Percentiles rank a stretch among this genome's conserved stretches.
Evolutionary conservation across 2,888 invertebrate genomes (phyloP).

Genomic region (Scaeva pyrastri): DNA sequence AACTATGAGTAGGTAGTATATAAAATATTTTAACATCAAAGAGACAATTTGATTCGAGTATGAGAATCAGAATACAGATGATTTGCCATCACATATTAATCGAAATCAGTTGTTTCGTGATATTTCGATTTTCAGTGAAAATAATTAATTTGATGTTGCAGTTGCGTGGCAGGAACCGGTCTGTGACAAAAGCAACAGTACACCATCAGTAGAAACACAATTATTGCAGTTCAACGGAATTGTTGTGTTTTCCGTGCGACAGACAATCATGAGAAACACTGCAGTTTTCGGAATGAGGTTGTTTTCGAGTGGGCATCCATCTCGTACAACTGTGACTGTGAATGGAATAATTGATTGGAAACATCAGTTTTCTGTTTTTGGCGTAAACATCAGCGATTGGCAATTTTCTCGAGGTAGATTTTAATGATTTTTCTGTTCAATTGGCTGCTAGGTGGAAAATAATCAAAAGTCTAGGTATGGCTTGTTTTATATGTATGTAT

Average conservation of each 20-base stretch:
- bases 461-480: conserved; percentile 5
- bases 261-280: conserved; percentile 38
- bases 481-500: background rate
- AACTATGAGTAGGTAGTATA: too few species aligned
- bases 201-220: conserved; percentile 19
- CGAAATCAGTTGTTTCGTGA: background rate
- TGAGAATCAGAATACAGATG: background rate
- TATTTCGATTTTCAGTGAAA: conserved; percentile 51
- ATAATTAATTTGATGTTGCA: conserved; percentile 52
- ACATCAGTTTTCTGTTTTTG: conserved; percentile 64
- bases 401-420: conserved; percentile 63
- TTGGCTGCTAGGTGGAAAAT: background rate
- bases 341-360: conserved; percentile 69
- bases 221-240: conserved; percentile 61
- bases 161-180: background rate
- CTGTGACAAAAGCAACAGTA: conserved; percentile 42
- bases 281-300: background rate
- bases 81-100: conserved; percentile 17
- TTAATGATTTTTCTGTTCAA: conserved; percentile 59
- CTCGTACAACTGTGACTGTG: conserved; percentile 4
- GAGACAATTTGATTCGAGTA: background rate
- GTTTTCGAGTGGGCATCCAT: conserved; percentile 27
- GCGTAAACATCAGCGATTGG: conserved; percentile 66
- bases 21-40: background rate
- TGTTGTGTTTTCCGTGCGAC: conserved; percentile 40